phyloP scores from a whole-genome alignment of 2,113 vertebrate species.

The Boleophthalmus pectinirostris region DNA sequence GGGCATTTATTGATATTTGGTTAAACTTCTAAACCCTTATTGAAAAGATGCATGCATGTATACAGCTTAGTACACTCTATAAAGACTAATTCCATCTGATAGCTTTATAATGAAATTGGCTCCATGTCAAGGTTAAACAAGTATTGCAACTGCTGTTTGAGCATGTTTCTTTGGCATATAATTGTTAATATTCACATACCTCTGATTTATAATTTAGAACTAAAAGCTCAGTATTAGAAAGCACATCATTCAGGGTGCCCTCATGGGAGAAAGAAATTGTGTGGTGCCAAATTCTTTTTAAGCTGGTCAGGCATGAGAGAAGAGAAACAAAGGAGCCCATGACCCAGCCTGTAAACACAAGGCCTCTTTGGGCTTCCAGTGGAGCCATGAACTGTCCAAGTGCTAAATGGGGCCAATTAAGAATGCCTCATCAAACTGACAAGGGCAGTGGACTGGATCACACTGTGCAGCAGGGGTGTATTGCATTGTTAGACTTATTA shows the following conservation, averaged over 20 bases:
- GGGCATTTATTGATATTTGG: neutral
- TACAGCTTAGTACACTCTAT: neutral
- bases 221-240: constrained; percentile 48
- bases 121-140: neutral
- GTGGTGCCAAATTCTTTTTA: constrained; percentile 61
- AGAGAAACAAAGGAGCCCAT: constrained; percentile 56
- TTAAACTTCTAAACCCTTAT: neutral
- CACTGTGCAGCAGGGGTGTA: constrained; percentile 23
- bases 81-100: no score
- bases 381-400: constrained; percentile 33
- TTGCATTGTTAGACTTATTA: constrained; percentile 32
- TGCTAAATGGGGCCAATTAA: constrained; percentile 59
- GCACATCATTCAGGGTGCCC: constrained; percentile 56
- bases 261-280: constrained; percentile 50
- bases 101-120: no score
- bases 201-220: neutral
- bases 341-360: constrained; percentile 56
- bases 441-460: constrained; percentile 39
- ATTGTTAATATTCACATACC: neutral
- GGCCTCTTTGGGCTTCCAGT: constrained; percentile 39
- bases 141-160: neutral
- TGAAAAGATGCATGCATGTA: neutral
- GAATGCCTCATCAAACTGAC: constrained; percentile 42
- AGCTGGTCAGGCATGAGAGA: constrained; percentile 65
- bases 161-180: neutral